A percentile compares a stretch with the other conserved stretches of the same genome.
Conservation (phyloP, 1,140 invertebrate species). For the Heliconius himera region DNA sequence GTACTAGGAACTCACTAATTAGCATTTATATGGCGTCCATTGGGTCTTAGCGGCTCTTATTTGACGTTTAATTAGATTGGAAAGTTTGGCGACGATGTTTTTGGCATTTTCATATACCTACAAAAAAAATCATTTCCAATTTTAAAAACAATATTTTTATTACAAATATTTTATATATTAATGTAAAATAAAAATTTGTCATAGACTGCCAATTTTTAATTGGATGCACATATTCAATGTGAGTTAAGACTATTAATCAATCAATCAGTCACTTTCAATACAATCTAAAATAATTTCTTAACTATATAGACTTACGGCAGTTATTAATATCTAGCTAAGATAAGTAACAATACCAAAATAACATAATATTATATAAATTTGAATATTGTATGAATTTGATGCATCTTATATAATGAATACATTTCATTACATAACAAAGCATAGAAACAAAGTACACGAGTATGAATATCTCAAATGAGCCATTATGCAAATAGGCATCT, state of each 20-base stretch:
- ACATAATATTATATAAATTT: not conserved
- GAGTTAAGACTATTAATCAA: too few relatives aligned
- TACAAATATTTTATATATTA: too few relatives aligned
- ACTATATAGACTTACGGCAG: too few relatives aligned
- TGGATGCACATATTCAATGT: too few relatives aligned
- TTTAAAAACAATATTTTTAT: not conserved
- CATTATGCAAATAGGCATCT: slow-evolving; percentile 53
- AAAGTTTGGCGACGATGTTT: not conserved
- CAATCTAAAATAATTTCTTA: too few relatives aligned
- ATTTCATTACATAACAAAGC: not conserved
- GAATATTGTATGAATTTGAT: too few relatives aligned
- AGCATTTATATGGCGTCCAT: slow-evolving; percentile 10
- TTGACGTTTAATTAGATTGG: slow-evolving; percentile 11
- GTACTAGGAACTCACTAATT: slow-evolving; percentile 4
- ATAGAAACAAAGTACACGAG: not conserved
- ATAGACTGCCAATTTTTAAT: too few relatives aligned
- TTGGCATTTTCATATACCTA: not conserved
- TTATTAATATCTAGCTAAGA: too few relatives aligned
- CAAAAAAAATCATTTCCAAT: not conserved
- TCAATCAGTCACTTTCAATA: too few relatives aligned
- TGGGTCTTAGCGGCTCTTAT: not conserved
- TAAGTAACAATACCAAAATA: too few relatives aligned
- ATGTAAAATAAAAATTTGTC: too few relatives aligned
- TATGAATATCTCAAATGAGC: slow-evolving; percentile 52
- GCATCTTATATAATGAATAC: slow-evolving; percentile 1